phyloP scores from a whole-genome alignment of 2,888 invertebrate genomes.

The Atethmia centrago region DNA sequence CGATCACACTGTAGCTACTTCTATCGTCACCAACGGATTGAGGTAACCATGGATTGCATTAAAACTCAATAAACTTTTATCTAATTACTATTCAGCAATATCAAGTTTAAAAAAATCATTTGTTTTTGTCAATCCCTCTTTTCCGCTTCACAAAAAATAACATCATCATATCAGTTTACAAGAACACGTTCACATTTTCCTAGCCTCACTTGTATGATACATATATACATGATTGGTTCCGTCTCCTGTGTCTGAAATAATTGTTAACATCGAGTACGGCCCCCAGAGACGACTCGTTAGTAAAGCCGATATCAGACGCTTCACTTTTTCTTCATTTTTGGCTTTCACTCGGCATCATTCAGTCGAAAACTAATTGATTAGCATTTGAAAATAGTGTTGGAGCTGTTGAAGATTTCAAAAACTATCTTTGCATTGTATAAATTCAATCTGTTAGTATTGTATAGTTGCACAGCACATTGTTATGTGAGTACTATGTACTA shows the following conservation, averaged over 20 bases:
- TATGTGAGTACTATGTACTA: too few species aligned
- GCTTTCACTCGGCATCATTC: too few species aligned
- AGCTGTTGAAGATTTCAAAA: too few species aligned
- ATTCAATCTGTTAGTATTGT: too few species aligned
- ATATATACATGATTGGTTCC: background rate
- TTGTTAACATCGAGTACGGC: constrained; percentile 22
- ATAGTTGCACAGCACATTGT: too few species aligned
- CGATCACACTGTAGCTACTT: background rate
- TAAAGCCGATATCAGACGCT: too few species aligned
- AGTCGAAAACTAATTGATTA: too few species aligned
- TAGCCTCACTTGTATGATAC: constrained; percentile 6
- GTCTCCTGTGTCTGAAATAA: constrained; percentile 33
- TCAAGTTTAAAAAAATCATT: background rate
- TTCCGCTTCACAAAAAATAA: background rate
- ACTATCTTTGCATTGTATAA: too few species aligned
- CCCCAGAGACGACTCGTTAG: constrained; percentile 18
- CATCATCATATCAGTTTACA: background rate
- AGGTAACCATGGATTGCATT: background rate
- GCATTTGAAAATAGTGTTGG: too few species aligned
- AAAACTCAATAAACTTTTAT: background rate
- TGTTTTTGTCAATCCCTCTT: background rate
- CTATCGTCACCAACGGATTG: background rate
- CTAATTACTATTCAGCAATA: background rate
- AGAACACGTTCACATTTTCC: background rate
- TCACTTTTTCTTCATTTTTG: too few species aligned